phyloP scores from a whole-genome alignment of 1,140 invertebrate species.

The Araneus ventricosus region DNA sequence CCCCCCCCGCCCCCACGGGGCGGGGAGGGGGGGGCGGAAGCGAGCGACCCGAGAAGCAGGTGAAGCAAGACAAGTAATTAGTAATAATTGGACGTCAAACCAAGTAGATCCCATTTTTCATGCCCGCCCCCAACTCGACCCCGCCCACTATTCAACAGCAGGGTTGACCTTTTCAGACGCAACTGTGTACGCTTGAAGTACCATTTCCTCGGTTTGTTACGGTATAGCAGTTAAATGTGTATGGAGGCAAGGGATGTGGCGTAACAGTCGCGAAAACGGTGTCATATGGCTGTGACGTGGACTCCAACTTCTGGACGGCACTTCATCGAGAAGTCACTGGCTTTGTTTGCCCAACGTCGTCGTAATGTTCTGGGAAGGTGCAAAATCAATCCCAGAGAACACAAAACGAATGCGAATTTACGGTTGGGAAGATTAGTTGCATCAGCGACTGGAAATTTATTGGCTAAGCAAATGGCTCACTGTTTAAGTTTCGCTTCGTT shows the following conservation, averaged over 20 bases:
- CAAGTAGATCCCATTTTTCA: slow-evolving; percentile 13
- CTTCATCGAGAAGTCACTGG: neutral
- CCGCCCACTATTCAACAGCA: neutral
- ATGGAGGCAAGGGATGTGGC: slow-evolving; percentile 50
- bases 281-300: slow-evolving; percentile 58
- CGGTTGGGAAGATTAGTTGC: neutral
- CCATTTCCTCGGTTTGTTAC: slow-evolving; percentile 61
- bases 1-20: no score
- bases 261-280: slow-evolving; percentile 51
- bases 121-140: neutral
- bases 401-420: neutral
- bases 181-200: slow-evolving; percentile 20
- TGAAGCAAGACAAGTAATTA: neutral
- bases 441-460: neutral
- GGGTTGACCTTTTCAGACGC: slow-evolving; percentile 38
- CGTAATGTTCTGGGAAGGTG: neutral
- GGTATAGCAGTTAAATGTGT: slow-evolving; percentile 49
- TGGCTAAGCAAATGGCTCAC: neutral
- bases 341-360: neutral
- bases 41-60: neutral
- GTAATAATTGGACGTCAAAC: neutral
- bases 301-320: neutral
- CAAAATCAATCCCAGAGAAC: neutral
- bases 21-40: neutral
- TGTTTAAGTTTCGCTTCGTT: neutral